Percentiles rank a stretch among this genome's conserved stretches.
Evolutionary conservation across 1,140 invertebrate species (phyloP).

Genomic region (Heliconius hermathena): DNA sequence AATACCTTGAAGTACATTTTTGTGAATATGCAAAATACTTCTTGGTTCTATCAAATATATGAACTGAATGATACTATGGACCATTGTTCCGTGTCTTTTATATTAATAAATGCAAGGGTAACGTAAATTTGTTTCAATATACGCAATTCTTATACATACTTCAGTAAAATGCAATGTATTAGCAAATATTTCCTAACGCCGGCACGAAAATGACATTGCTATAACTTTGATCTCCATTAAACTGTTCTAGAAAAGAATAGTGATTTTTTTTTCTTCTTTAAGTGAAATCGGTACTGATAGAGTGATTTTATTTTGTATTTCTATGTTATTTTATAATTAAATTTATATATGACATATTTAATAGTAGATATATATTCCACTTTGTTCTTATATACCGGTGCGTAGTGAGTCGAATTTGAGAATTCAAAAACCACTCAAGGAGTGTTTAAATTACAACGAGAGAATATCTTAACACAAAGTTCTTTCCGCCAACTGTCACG

Average conservation of each 20-base stretch:
- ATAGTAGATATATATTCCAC: too few species aligned
- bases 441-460: too few species aligned
- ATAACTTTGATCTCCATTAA: slow-evolving; percentile 10
- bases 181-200: slow-evolving; percentile 35
- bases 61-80: slow-evolving; percentile 47
- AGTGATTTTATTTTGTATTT: neutral
- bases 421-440: too few species aligned
- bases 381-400: too few species aligned
- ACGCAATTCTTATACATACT: slow-evolving; percentile 47
- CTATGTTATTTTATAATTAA: neutral
- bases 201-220: slow-evolving; percentile 19
- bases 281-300: neutral
- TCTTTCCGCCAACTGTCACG: too few species aligned
- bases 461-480: too few species aligned
- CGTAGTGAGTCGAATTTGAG: too few species aligned
- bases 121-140: slow-evolving; percentile 50
- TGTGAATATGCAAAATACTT: slow-evolving; percentile 21
- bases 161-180: slow-evolving; percentile 28
- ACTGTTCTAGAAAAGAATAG: neutral
- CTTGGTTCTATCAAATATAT: slow-evolving; percentile 18
- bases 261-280: neutral
- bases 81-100: slow-evolving; percentile 50
- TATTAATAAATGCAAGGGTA: slow-evolving; percentile 48
- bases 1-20: slow-evolving; percentile 34
- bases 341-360: too few species aligned